Base-by-base conservation (phyloP, 1,140 invertebrate species). In the Drosophila tsacasi region DNA sequence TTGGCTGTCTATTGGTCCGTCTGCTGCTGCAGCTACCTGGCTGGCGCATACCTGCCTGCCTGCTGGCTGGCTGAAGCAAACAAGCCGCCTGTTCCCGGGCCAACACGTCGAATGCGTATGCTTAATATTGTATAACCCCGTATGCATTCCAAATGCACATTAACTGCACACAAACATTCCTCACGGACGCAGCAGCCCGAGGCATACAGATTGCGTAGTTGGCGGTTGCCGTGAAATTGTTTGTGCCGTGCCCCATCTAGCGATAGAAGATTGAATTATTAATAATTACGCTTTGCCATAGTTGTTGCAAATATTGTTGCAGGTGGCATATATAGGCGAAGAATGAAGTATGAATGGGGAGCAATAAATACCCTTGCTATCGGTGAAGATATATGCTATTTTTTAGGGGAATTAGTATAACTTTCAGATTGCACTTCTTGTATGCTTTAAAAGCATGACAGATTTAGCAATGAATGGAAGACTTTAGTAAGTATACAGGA, bases 81-180 rank as follows among this genome's bases (percentile, higher is more conserved):
- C 67, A 73, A 40, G 19, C 67, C 15, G 44, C 27, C 46, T 40
- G 47, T 54, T 52, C 27, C 66, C 66, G n/a, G n/a, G 49, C 77
- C 89, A 89, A 84, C 78, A 87, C 57, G 65, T 55, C 62, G 76
- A 61, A 68, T 81, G 63, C 77, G 85, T 90, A 69, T 84, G 81
- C 81, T 90, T 79, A 84, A 90, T 90, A 90, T 90, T 90, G 78
- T 81, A 90, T 89, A 90, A 59, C 73, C 69, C 63, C 73, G 60
- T 65, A 75, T 84, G 84, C 85, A 87, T 89, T 83, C 85, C 81
- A 79, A 89, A 90, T 78, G 85, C 84, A 84, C 84, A 87, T 87
- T 87, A 87, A 87, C 84, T 89, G 65, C 73, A 86, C 67, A 79
- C 80, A 46, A 57, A 60, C 60, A n/a, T n/a, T n/a, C n/a, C n/a